Conservation (phyloP, 2,888 invertebrate genomes). For the Lepidonotus clava region DNA sequence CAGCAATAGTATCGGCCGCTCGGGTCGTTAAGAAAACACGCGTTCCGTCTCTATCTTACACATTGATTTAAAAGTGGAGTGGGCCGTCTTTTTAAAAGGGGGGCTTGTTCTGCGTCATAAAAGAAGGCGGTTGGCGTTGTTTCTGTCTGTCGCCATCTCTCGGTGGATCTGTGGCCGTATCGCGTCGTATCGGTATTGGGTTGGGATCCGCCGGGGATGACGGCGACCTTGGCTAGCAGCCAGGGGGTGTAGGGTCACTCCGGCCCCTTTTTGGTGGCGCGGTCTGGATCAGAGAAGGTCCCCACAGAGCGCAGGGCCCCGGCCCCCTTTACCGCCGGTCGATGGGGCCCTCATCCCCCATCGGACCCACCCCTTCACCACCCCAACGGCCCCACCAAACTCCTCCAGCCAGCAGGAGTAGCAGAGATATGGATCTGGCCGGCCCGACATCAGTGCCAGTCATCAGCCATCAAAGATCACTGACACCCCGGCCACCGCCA, state of each 20-base stretch:
- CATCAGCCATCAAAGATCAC: constrained; percentile 43
- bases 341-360: neutral
- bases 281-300: constrained; percentile 28
- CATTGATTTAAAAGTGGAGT: too few species aligned
- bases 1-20: too few species aligned
- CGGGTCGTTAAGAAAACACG: too few species aligned
- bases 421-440: constrained; percentile 19
- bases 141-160: neutral
- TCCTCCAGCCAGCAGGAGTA: neutral
- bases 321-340: neutral
- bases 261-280: constrained; percentile 13
- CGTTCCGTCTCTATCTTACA: too few species aligned
- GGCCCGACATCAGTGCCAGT: constrained; percentile 29
- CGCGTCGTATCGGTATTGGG: constrained; percentile 19
- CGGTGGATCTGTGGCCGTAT: neutral
- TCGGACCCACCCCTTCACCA: neutral
- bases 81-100: too few species aligned
- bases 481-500: constrained; percentile 41
- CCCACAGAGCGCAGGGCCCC: neutral
- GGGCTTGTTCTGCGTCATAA: too few species aligned
- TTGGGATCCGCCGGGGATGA: neutral
- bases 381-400: neutral
- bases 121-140: neutral
- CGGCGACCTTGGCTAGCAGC: constrained; percentile 24
- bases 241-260: constrained; percentile 24